Percentiles rank a stretch among this genome's conserved stretches.
Conservation (phyloP, 2,888 invertebrate species). For the Apotomis turbidana region DNA sequence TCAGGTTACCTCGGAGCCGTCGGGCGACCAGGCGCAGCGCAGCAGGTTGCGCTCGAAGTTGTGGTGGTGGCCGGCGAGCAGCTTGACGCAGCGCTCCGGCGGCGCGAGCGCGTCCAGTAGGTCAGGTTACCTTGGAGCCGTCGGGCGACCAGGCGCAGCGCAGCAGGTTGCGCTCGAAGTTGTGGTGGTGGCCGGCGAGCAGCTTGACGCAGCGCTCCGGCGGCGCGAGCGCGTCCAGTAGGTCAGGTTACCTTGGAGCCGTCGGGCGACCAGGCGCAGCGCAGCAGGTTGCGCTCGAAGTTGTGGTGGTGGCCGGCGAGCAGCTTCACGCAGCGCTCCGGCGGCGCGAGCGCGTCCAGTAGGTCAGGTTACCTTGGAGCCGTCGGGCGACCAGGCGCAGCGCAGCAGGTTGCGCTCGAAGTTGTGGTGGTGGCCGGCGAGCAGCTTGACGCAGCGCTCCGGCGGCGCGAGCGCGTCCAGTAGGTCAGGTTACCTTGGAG, state of each 20-base stretch:
- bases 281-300: not conserved
- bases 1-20: not conserved
- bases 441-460: conserved; percentile 90
- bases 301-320: not conserved
- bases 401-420: not conserved
- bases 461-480: too few species aligned
- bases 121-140: not conserved
- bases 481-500: not conserved
- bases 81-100: not conserved
- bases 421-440: conserved; percentile 92
- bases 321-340: not conserved
- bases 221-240: too few species aligned
- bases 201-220: not conserved
- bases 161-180: not conserved
- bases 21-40: not conserved
- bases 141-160: not conserved
- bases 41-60: not conserved
- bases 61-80: not conserved
- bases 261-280: not conserved
- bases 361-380: conserved; percentile 55
- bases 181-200: not conserved
- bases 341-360: conserved; percentile 56
- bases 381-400: not conserved
- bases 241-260: not conserved
- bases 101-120: too few species aligned